Percentiles rank a stretch among this genome's conserved stretches.
Conservation (phyloP, 2,797 vertebrate genomes). For the Xyrichtys novacula region DNA sequence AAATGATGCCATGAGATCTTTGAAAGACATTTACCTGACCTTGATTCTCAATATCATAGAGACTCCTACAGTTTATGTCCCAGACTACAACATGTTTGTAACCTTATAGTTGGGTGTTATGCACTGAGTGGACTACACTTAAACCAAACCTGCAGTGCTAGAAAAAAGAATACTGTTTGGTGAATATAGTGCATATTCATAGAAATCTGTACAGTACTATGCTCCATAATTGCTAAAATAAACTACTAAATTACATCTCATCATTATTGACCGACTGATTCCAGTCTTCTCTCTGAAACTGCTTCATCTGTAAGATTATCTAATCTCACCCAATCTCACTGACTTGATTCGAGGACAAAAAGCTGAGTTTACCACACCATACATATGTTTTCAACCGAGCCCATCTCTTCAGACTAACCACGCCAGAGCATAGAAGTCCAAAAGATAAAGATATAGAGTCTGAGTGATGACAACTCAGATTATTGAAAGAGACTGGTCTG, state of each 20-base stretch:
- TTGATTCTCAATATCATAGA: conserved; percentile 30
- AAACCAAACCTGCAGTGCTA: neutral
- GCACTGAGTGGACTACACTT: neutral
- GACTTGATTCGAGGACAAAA: conserved; percentile 23
- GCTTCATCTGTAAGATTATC: conserved; percentile 38
- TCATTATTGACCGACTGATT: conserved; percentile 43
- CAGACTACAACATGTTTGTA: neutral
- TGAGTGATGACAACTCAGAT: conserved; percentile 42
- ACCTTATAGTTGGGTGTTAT: conserved; percentile 31
- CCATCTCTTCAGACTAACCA: conserved; percentile 27
- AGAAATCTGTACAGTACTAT: no score
- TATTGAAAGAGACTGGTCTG: conserved; percentile 51
- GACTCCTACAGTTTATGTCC: conserved; percentile 52
- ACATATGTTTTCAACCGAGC: conserved; percentile 28
- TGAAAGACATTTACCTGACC: conserved; percentile 42
- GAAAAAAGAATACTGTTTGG: conserved; percentile 10
- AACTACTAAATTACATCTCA: no score
- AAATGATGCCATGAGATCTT: conserved; percentile 38
- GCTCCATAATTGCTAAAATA: no score
- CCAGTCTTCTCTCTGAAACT: conserved; percentile 39
- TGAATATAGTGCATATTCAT: conserved; percentile 30
- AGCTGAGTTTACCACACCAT: conserved; percentile 32
- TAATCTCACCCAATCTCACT: conserved; percentile 24
- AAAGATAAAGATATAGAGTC: conserved; percentile 39
- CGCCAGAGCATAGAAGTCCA: conserved; percentile 35